Conservation (phyloP, 23 tunicate species). For the Pegea sp. region DNA sequence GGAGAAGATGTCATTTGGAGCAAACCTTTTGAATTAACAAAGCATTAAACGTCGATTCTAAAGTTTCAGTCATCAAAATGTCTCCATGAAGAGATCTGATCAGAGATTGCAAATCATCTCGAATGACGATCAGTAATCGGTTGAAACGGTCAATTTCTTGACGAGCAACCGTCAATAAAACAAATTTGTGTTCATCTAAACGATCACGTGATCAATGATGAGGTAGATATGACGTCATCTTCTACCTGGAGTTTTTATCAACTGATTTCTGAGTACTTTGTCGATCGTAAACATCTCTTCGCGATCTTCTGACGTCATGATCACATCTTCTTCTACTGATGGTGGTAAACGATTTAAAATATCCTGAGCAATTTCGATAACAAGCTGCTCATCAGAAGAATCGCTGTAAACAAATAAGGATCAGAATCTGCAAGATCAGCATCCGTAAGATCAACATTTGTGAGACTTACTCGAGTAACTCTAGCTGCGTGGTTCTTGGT, state of each 20-base stretch:
- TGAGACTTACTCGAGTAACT: conserved; percentile 43
- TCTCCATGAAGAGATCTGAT: conserved; percentile 54
- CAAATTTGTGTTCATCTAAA: too few species aligned
- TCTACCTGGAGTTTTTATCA: too few species aligned
- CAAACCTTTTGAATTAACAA: conserved; percentile 58
- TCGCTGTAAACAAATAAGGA: too few species aligned
- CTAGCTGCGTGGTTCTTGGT: conserved; percentile 59
- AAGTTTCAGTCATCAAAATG: conserved; percentile 69
- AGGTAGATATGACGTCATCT: too few species aligned
- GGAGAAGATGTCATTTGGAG: neutral
- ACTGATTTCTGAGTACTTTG: conserved; percentile 28
- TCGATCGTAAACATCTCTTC: conserved; percentile 58
- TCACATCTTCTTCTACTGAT: conserved; percentile 51
- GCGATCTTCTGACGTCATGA: conserved; percentile 14
- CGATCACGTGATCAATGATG: too few species aligned
- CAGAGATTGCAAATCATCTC: conserved; percentile 12
- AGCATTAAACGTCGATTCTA: conserved; percentile 34
- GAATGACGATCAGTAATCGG: conserved; percentile 24
- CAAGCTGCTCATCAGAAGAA: conserved; percentile 64
- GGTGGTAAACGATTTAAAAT: conserved; percentile 52
- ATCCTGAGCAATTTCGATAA: conserved; percentile 34
- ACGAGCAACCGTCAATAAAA: conserved; percentile 50
- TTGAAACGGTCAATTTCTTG: conserved; percentile 86
- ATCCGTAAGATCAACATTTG: neutral
- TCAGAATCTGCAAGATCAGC: neutral